Percentiles rank a stretch among this genome's conserved stretches.
These are phyloP conservation scores for Brotula barbata DNA, from an alignment of 2,797 vertebrate genomes.

Conservation along the genomic window DNA sequence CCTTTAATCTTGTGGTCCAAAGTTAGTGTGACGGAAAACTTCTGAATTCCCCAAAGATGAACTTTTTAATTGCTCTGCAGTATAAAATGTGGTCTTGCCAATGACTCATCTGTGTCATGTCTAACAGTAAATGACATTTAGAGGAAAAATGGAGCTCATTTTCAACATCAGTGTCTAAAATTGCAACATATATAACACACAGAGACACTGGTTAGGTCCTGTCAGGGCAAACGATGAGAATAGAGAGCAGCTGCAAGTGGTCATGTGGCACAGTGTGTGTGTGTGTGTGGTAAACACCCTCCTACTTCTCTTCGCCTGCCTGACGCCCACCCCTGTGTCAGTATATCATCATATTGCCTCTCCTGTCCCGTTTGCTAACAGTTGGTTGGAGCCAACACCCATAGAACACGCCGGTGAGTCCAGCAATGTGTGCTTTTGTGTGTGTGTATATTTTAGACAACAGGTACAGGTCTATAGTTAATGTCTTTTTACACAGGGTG, in stretches of 20 bases:
- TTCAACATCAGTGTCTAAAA: slow-evolving; percentile 47
- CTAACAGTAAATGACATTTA: slow-evolving; percentile 26
- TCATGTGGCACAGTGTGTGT: slow-evolving; percentile 51
- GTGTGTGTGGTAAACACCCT: slow-evolving; percentile 59
- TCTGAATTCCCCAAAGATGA: slow-evolving; percentile 22
- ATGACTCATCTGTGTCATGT: slow-evolving; percentile 8
- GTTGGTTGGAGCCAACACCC: slow-evolving; percentile 30
- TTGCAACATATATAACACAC: slow-evolving; percentile 46
- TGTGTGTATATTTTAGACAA: background rate
- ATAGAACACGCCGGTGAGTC: slow-evolving; percentile 20
- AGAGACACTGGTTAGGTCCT: slow-evolving; percentile 42
- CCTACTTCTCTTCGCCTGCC: slow-evolving; percentile 51
- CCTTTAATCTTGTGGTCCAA: no score
- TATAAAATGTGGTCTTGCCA: no score
- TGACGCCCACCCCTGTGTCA: slow-evolving; percentile 34
- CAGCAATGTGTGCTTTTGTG: background rate
- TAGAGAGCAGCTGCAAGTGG: slow-evolving; percentile 69
- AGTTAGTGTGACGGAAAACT: no score
- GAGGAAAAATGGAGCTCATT: slow-evolving; percentile 44
- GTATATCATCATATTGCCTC: slow-evolving; percentile 13
- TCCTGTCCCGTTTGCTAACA: background rate
- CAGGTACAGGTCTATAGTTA: background rate
- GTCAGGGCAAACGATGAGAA: slow-evolving; percentile 63
- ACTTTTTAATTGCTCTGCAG: slow-evolving; percentile 4
- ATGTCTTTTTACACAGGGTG: slow-evolving; percentile 7